Percentiles rank a stretch among this genome's conserved stretches.
phyloP scores from a whole-genome alignment of 2,113 vertebrate species.

The Oreotrochilus melanogaster region DNA sequence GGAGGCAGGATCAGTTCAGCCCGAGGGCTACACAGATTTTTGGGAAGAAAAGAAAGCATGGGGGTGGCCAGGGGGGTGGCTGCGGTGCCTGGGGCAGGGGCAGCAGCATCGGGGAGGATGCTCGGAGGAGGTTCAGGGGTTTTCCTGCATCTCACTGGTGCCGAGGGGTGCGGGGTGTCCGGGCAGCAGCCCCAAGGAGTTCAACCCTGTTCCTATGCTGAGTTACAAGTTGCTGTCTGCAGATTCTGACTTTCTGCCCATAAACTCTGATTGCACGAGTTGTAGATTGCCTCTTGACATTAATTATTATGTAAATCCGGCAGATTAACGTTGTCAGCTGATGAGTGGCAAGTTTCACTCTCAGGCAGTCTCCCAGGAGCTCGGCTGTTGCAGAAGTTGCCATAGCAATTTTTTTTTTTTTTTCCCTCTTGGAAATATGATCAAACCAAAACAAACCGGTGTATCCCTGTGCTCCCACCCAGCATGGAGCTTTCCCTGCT shows the following conservation, averaged over 20 bases:
- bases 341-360: constrained; percentile 63
- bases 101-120: not conserved
- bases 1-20: not conserved
- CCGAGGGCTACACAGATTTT: not conserved
- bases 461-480: not conserved
- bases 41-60: too few relatives aligned
- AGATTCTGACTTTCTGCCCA: constrained; percentile 20
- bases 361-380: constrained; percentile 44
- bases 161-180: not conserved
- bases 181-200: not conserved
- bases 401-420: constrained; percentile 53
- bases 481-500: not conserved
- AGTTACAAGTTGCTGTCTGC: not conserved
- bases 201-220: not conserved
- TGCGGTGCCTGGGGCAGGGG: not conserved
- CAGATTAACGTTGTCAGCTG: constrained; percentile 71
- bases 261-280: constrained; percentile 66
- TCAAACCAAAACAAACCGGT: not conserved
- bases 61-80: too few relatives aligned
- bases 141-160: rapidly evolving
- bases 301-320: constrained; percentile 75
- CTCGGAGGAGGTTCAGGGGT: rapidly evolving
- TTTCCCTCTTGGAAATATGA: not conserved
- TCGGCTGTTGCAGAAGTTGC: constrained; percentile 40
- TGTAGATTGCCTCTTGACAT: constrained; percentile 75